phyloP scores from a whole-genome alignment of 2,797 vertebrate species.

The Anguilla megastoma region DNA sequence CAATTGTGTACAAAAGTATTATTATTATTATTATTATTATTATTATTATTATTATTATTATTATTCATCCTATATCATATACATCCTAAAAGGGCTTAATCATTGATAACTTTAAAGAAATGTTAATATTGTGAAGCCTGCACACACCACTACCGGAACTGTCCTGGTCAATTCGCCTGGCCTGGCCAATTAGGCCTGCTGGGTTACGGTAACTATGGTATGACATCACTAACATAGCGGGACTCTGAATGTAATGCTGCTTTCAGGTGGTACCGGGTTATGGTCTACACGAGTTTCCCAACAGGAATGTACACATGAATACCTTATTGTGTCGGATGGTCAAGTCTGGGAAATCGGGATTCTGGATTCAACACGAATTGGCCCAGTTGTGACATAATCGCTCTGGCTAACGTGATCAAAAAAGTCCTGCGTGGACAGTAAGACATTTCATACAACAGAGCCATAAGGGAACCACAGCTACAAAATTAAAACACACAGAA shows the following conservation, averaged over 20 bases:
- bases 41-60: neutral
- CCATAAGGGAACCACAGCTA: too few species aligned
- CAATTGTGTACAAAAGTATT: neutral
- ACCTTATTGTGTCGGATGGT: too few species aligned
- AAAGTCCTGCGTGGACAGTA: too few species aligned
- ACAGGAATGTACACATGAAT: too few species aligned
- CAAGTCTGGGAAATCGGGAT: too few species aligned
- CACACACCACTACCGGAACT: neutral
- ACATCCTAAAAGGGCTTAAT: slow-evolving; percentile 12
- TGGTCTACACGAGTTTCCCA: neutral
- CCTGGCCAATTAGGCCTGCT: neutral
- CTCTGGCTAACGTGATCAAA: too few species aligned
- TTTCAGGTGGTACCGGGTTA: too few species aligned
- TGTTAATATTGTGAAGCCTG: slow-evolving; percentile 7
- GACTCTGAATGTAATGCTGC: neutral
- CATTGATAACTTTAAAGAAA: slow-evolving; percentile 6
- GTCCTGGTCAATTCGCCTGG: neutral
- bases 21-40: neutral
- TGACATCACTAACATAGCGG: neutral
- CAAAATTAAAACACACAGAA: too few species aligned
- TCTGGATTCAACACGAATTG: too few species aligned
- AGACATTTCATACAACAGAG: too few species aligned
- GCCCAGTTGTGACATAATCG: too few species aligned
- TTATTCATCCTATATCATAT: neutral
- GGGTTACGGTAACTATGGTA: neutral